Percentiles rank a stretch among this genome's conserved stretches.
Conservation (phyloP, 2,888 invertebrate genomes). For the Phragmatobia fuliginosa region DNA sequence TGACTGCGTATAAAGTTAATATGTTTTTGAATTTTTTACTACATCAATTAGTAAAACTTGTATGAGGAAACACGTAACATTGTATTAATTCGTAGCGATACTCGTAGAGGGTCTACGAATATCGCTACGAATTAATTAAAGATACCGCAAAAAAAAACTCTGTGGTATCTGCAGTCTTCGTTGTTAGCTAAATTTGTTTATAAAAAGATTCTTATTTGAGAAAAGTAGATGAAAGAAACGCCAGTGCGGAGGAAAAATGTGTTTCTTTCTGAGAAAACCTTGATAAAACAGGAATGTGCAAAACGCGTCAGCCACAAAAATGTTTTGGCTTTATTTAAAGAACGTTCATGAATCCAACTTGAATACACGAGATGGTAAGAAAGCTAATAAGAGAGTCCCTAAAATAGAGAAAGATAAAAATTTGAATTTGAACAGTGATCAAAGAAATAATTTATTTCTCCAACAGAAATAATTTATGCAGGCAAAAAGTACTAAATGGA, state of each 20-base stretch:
- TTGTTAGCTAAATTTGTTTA: constrained; percentile 2
- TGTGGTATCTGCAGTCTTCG: background rate
- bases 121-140: constrained; percentile 10
- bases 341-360: constrained; percentile 14
- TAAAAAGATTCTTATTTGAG: constrained; percentile 4
- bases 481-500: background rate
- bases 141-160: background rate
- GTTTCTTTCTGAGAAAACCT: constrained; percentile 9
- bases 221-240: constrained; percentile 6
- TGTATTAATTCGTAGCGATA: constrained; percentile 13
- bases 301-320: constrained; percentile 11
- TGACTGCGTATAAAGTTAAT: constrained; percentile 6
- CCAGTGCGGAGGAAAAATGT: constrained; percentile 5
- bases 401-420: constrained; percentile 2
- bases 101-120: constrained; percentile 19
- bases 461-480: background rate
- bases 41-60: background rate
- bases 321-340: constrained; percentile 12
- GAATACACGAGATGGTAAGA: constrained; percentile 5
- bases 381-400: background rate
- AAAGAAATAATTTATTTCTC: background rate
- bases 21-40: background rate
- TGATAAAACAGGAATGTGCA: constrained; percentile 15
- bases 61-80: background rate
- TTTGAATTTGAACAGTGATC: background rate